Evolutionary conservation across 2,113 vertebrate genomes (phyloP).

Genomic region (Budorcas taxicolor): DNA sequence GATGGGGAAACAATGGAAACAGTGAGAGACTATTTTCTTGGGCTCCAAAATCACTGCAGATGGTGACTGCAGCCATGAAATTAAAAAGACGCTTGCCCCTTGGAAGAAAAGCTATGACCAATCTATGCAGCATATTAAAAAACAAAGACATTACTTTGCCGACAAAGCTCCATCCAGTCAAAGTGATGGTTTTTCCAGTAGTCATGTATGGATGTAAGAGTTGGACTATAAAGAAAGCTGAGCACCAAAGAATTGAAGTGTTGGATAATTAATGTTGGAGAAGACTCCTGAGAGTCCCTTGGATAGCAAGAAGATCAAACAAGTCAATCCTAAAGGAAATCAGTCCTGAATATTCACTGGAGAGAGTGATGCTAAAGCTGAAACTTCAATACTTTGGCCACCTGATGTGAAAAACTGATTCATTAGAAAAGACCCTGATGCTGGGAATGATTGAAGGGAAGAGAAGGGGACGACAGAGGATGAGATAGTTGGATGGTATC

Average conservation of each 20-base stretch:
- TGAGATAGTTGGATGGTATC: not conserved
- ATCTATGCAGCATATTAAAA: not conserved
- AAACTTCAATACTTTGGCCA: not conserved
- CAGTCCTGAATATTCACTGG: not conserved
- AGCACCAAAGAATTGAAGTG: not conserved
- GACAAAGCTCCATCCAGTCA: not conserved
- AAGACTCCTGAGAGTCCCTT: not conserved
- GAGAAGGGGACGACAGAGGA: not conserved
- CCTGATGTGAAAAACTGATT: not conserved
- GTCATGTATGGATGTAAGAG: not conserved
- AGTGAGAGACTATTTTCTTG: not conserved
- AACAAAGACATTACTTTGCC: not conserved
- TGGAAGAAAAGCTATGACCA: not conserved
- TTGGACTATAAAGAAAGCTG: not conserved
- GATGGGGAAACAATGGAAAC: not conserved
- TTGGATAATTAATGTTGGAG: not conserved
- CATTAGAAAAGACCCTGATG: not conserved
- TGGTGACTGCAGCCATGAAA: not conserved
- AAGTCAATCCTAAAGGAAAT: not conserved
- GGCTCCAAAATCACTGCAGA: not conserved
- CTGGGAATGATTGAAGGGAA: not conserved
- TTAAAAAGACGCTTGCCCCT: not conserved
- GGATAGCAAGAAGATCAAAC: not conserved
- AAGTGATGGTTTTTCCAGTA: not conserved
- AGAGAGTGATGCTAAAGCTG: not conserved